These are phyloP conservation scores for Lagocephalus sceleratus DNA, from an alignment of 2,797 vertebrate genomes.

Conservation along the genomic window DNA sequence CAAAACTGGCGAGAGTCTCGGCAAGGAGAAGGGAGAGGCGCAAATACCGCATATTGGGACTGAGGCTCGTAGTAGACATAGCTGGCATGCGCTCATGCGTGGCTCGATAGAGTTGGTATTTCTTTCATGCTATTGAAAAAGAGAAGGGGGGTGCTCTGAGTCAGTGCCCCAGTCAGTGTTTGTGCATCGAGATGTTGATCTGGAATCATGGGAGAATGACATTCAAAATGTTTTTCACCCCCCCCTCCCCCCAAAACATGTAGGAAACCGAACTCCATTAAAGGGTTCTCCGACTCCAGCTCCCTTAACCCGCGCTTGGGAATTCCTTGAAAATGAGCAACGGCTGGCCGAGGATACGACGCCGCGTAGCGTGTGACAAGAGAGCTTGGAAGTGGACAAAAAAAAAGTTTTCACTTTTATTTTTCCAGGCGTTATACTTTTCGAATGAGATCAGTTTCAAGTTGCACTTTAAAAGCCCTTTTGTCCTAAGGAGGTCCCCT, in stretches of 20 bases:
- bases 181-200: neutral
- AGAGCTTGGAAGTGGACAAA: conserved; percentile 62
- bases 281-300: neutral
- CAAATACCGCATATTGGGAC: conserved; percentile 70
- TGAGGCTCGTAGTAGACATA: conserved; percentile 76
- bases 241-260: neutral
- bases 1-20: conserved; percentile 15
- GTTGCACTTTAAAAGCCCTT: conserved; percentile 80
- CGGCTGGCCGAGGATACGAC: conserved; percentile 21
- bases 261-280: neutral
- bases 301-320: neutral
- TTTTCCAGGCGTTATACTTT: conserved; percentile 81
- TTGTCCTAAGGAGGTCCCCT: conserved; percentile 83
- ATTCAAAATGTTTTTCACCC: neutral
- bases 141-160: conserved; percentile 46
- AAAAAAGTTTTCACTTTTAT: conserved; percentile 76
- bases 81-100: conserved; percentile 78
- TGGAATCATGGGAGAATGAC: conserved; percentile 8
- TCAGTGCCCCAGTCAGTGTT: conserved; percentile 52
- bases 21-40: conserved; percentile 53
- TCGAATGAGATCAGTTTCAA: conserved; percentile 89
- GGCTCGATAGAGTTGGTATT: conserved; percentile 77
- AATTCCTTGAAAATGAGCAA: conserved; percentile 1
- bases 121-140: conserved; percentile 74
- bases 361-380: conserved; percentile 51